A percentile compares a stretch with the other conserved stretches of the same genome.
These are phyloP conservation scores for Drosophila elegans DNA, from an alignment of 1,140 invertebrate species.

Conservation along the genomic window DNA sequence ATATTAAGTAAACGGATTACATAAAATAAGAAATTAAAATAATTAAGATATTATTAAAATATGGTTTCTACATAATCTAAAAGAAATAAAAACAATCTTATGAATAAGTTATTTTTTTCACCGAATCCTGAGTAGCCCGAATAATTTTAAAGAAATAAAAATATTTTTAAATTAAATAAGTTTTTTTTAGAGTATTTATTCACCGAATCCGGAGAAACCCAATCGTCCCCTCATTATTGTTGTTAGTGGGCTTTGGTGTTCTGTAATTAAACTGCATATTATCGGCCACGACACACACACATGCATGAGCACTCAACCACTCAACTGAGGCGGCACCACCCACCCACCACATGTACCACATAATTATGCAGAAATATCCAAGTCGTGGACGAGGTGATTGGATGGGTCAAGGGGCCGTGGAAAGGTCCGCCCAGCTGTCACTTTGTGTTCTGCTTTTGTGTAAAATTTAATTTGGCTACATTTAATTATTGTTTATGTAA, in stretches of 20 bases:
- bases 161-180: too few species aligned
- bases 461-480: constrained; percentile 80
- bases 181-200: constrained; percentile 30
- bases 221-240: constrained; percentile 56
- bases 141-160: too few species aligned
- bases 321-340: constrained; percentile 9
- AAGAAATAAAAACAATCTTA: too few species aligned
- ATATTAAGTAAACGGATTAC: too few species aligned
- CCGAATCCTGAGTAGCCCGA: too few species aligned
- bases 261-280: constrained; percentile 81
- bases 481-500: constrained; percentile 81
- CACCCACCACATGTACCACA: constrained; percentile 33
- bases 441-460: constrained; percentile 64
- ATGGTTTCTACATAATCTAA: too few species aligned
- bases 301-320: constrained; percentile 9
- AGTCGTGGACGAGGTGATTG: constrained; percentile 3
- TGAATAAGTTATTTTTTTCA: too few species aligned
- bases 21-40: too few species aligned
- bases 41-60: too few species aligned
- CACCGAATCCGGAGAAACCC: constrained; percentile 2
- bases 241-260: constrained; percentile 63
- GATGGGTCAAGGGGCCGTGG: constrained; percentile 2
- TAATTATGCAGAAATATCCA: constrained; percentile 75
- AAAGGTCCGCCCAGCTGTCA: constrained; percentile 64
- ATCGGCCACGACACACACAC: constrained; percentile 49